Percentiles rank a stretch among this genome's conserved stretches.
Evolutionary conservation across 2,888 invertebrate species (phyloP).

Genomic region (Dasysyrphus tricinctus): DNA sequence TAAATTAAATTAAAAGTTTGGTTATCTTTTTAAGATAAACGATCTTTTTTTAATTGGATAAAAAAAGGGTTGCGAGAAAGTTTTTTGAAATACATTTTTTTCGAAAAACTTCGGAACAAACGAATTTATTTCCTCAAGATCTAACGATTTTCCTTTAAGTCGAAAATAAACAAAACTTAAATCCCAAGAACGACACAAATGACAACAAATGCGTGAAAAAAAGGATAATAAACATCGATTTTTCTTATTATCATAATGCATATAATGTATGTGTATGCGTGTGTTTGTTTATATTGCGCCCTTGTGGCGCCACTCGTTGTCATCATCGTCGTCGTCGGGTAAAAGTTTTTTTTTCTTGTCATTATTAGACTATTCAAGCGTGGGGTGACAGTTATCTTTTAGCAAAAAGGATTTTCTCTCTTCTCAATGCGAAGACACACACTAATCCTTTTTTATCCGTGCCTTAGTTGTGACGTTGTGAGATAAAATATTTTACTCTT

Average conservation of each 20-base stretch:
- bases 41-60: not conserved
- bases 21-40: not conserved
- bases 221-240: conserved; percentile 61
- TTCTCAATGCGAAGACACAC: conserved; percentile 30
- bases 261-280: conserved; percentile 12
- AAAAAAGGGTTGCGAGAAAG: not conserved
- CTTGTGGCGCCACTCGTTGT: conserved; percentile 60
- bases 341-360: conserved; percentile 30
- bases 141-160: not conserved
- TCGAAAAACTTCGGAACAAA: not conserved
- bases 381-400: conserved; percentile 34
- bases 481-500: conserved; percentile 18
- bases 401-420: conserved; percentile 33
- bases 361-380: conserved; percentile 45
- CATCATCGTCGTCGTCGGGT: conserved; percentile 11
- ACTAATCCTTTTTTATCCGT: conserved; percentile 39
- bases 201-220: conserved; percentile 30
- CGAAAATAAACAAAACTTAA: not conserved
- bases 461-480: conserved; percentile 1
- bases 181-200: conserved; percentile 12
- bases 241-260: conserved; percentile 20
- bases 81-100: not conserved
- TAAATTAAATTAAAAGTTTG: conserved; percentile 1
- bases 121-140: conserved; percentile 10
- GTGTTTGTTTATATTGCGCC: conserved; percentile 54